Evolutionary conservation across 1,140 invertebrate genomes (phyloP).

Genomic region (Galendromus occidentalis): DNA sequence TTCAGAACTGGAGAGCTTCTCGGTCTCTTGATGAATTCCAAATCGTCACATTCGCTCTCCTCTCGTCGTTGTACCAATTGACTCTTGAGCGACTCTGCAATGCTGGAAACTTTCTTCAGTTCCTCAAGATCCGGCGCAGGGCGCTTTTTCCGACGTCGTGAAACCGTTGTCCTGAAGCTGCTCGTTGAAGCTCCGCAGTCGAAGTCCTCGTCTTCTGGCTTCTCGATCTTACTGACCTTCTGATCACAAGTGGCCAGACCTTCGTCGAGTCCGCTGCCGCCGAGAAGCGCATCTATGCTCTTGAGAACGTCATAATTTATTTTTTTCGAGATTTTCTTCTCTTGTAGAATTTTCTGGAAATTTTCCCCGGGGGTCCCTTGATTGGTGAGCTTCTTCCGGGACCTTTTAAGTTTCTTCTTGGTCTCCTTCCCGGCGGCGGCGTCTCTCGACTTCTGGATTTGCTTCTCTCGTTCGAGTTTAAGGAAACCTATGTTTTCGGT

Average conservation of each 20-base stretch:
- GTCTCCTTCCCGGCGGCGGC: conserved; percentile 21
- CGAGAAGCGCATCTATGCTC: conserved; percentile 37
- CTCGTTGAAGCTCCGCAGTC: not conserved
- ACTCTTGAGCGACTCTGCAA: conserved; percentile 1
- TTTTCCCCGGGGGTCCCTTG: conserved; percentile 69
- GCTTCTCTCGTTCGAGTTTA: conserved; percentile 21
- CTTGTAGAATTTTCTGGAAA: conserved; percentile 79
- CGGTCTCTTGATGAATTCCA: not conserved
- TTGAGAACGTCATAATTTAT: conserved; percentile 94
- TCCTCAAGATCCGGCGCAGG: not conserved
- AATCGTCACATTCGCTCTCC: not conserved
- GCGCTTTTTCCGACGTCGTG: not conserved
- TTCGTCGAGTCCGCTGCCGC: not conserved
- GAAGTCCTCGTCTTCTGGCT: not conserved
- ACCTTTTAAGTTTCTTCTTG: conserved; percentile 20
- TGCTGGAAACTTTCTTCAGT: not conserved
- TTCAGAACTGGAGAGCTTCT: not conserved
- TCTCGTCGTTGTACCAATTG: conserved; percentile 7
- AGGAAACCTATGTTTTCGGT: conserved; percentile 21
- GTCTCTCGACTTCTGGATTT: conserved; percentile 36
- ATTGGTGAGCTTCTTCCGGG: conserved; percentile 36
- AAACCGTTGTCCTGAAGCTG: conserved; percentile 7
- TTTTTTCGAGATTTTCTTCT: conserved; percentile 84
- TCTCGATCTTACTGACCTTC: conserved; percentile 3
- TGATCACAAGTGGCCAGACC: not conserved